Base-by-base conservation (phyloP, 1,140 invertebrate species). In the Charaxes varanes region DNA sequence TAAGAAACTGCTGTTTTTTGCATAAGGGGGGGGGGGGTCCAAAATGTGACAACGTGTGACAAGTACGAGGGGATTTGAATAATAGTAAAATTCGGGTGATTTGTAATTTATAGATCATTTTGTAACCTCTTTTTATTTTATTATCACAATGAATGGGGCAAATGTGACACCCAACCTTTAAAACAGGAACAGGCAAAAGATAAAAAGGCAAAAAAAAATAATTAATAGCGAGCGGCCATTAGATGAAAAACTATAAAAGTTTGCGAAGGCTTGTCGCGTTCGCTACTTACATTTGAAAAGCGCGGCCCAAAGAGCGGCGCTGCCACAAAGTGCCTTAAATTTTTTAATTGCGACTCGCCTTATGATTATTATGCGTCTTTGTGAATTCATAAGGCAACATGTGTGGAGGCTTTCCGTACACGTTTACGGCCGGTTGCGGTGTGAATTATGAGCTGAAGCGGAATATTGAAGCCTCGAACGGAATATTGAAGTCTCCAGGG, bases 341-440 rank as follows among this genome's bases (percentile, higher is more conserved):
- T 79, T 79, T 81, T 81, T 81, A 81, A 81, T 81, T 81, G 74
- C 74, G 38, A 53, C 52, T 64, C 61, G 71, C 64, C 62, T 71
- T 77, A 74, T 71, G 67, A 68, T 78, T 80, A 80, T 80, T 80
- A 78, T 80, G 52, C 66, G 60, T 56, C 73, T 81, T 81, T 81
- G 77, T 81, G 72, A 65, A 63, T 78, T 73, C 62, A 72, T 53
- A 53, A 62, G 58, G 65, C 58, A 57, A 64, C 62, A 63, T 66
- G 60, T 73, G 66, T 72, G 50, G 44, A 67, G 62, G 52, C 57
- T 67, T 62, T 69, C 43, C 54, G 15, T 33, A 48, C 57, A 62
- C 56, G 61, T 58, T 42, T 24, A 53, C 52, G 60, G 47, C 45
- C 40, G 37, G 42, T 32, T 41, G 13, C 26, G 19, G 51, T 33